Evolutionary conservation across 2,113 vertebrate species (phyloP).

Genomic region (Tupaia tana): DNA sequence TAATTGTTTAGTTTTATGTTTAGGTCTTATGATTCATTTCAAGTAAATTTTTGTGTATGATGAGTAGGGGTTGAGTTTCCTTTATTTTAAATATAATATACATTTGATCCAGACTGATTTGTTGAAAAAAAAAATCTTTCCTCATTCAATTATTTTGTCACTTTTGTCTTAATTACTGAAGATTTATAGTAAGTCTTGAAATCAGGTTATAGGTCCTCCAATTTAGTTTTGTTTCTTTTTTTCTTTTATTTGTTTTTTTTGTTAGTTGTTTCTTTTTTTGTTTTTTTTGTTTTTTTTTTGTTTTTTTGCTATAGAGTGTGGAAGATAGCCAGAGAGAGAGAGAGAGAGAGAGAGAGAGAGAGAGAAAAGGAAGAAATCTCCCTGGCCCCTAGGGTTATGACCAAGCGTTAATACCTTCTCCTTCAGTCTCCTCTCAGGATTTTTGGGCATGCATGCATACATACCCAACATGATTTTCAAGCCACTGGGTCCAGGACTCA

Average conservation of each 20-base stretch:
- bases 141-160: background rate
- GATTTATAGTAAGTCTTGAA: slow-evolving; percentile 10
- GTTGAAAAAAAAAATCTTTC: background rate
- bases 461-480: no score
- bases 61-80: background rate
- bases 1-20: slow-evolving; percentile 1
- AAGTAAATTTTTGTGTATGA: background rate
- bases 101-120: background rate
- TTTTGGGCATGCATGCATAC: no score
- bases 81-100: background rate
- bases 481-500: no score
- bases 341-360: no score
- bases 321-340: no score
- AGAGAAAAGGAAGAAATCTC: no score
- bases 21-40: background rate
- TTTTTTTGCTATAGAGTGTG: no score
- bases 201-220: background rate
- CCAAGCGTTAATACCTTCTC: no score
- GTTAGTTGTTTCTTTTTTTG: no score
- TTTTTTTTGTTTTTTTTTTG: no score
- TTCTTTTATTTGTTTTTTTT: background rate
- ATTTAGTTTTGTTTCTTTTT: background rate
- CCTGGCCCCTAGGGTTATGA: no score
- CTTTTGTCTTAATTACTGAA: background rate
- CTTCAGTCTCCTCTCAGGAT: no score